Base-by-base conservation (phyloP, 2,888 invertebrate genomes). In the Crossocerus cetratus region DNA sequence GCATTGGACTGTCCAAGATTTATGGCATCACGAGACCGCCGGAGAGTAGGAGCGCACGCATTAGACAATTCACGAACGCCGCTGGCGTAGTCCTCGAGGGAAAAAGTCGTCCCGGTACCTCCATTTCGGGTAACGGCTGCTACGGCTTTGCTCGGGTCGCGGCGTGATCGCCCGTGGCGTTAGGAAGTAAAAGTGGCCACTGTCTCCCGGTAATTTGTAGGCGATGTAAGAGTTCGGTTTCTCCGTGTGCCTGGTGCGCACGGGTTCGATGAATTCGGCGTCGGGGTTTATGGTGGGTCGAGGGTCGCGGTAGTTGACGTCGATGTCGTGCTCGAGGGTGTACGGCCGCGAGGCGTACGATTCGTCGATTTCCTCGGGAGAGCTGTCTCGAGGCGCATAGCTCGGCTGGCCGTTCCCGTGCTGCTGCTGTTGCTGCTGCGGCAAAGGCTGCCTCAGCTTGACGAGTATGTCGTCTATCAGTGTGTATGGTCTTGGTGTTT, bases 141-240 rank as follows among this genome's bases (percentile, higher is more conserved):
- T 86, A 2, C 68, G 76, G 32, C 80, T 77, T n/a, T 76, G 73
- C 14, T 84, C 86, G 23, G 87, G 86, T 42, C 87, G 85, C 86
- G 91, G 83, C 60, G 86, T 80, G 44, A 91, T 92, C 21, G 93
- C 92, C 84, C 94, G 95, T 2, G 95, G 95, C 68, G 95, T 95
- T 71, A 95, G 90, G 91, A 95, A 95, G 88, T 95, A 95, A 84
- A 95, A 95, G 90, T 95, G 95, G 0, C 95, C 95, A 11, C 94
- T 94, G 81, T 95, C 94, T 0, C 95, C 95, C 0, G 95, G 95
- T 70, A 95, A 90, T 82, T 93, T 91, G 89, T 95, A 95, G 11
- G 95, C 94, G 78, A 95, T 94, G 83, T 93, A 94, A 20, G 94
- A 93, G n/a, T 92, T 93, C 44, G 80, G 78, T 68, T 86, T 88